Base-by-base conservation (phyloP, 2,888 invertebrate species). In the Brachypalpus laphriformis region DNA sequence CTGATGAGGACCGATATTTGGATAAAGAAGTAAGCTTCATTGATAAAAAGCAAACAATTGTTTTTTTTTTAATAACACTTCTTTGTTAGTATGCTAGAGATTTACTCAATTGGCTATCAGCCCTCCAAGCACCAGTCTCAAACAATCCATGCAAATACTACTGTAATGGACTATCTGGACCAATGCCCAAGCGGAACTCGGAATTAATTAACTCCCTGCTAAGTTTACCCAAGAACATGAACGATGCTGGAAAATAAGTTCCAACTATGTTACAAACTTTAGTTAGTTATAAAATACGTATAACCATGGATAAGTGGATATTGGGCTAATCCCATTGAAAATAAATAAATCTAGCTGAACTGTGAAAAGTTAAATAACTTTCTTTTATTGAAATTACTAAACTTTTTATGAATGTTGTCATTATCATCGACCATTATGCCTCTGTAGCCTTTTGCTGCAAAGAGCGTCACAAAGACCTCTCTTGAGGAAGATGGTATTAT, bases 131-230 rank as follows among this genome's bases (percentile, higher is more conserved):
- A n/a, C 89, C 89, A 37, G 56, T 87, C 2, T 87, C 88, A 9
- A 89, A 87, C 63, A 88, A 87, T 42, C 88, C 87, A 5, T 88
- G 88, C 56, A 86, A 87, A 40, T 88, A 89, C 66, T 89, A 89
- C 57, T 87, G 78, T 16, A 91, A 90, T 78, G 86, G 88, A 7
- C 56, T 90, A 11, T 65, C 77, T 5, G 87, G 87, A 25, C 88
- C 89, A 20, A 87, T 91, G 88, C 93, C 93, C 86, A 95, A 95
- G 88, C 93, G 95, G 4, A 95, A 95, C 88, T 95, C 95, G 0
- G 96, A 96, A 89, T 91, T 95, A 6, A 96, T 95, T 87, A 96
- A 95, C 90, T 95, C 96, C 0, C 92, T 96, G n/a, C 92, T 96
- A 42, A 94, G 95, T n/a, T 91, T 96, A 59, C 96, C 96, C 7